Percentiles rank a stretch among this genome's conserved stretches.
These are phyloP conservation scores for Drosophila pseudotalamancana DNA, from an alignment of 2,888 invertebrate genomes.

Conservation along the genomic window DNA sequence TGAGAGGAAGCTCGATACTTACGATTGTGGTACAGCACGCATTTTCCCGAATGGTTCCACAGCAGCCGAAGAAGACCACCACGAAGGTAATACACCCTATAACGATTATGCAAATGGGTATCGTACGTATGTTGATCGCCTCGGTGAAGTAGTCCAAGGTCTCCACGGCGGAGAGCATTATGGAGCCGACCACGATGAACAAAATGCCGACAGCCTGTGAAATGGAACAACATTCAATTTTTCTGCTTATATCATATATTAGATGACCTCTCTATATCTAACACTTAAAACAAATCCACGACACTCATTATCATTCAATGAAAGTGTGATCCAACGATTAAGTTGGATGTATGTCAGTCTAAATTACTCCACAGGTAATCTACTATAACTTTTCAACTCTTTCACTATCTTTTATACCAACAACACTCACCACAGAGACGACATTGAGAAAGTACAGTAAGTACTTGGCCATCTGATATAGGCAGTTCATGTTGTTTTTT, in stretches of 20 bases:
- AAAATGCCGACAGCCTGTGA: constrained; percentile 89
- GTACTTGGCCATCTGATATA: constrained; percentile 79
- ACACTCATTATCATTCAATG: too few relatives aligned
- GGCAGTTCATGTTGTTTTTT: constrained; percentile 82
- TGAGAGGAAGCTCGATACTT: constrained; percentile 80
- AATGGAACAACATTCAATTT: background rate
- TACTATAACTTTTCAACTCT: too few relatives aligned
- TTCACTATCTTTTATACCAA: background rate
- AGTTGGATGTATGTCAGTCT: too few relatives aligned
- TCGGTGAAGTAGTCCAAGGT: constrained; percentile 85
- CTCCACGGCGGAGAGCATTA: constrained; percentile 87
- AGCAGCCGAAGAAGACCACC: constrained; percentile 95
- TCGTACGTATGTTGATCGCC: constrained; percentile 85
- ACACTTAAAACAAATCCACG: too few relatives aligned
- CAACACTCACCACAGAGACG: constrained; percentile 79
- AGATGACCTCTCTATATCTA: too few relatives aligned
- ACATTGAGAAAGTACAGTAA: constrained; percentile 81
- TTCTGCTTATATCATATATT: too few relatives aligned
- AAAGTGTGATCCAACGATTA: too few relatives aligned
- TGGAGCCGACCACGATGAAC: constrained; percentile 88
- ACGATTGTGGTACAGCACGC: constrained; percentile 94
- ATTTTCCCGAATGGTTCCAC: constrained; percentile 94
- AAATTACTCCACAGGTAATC: too few relatives aligned
- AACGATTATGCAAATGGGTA: constrained; percentile 88
- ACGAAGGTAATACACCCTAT: constrained; percentile 90